Evolutionary conservation across 2,797 vertebrate genomes (phyloP).

Genomic region (Australoheros facetus): DNA sequence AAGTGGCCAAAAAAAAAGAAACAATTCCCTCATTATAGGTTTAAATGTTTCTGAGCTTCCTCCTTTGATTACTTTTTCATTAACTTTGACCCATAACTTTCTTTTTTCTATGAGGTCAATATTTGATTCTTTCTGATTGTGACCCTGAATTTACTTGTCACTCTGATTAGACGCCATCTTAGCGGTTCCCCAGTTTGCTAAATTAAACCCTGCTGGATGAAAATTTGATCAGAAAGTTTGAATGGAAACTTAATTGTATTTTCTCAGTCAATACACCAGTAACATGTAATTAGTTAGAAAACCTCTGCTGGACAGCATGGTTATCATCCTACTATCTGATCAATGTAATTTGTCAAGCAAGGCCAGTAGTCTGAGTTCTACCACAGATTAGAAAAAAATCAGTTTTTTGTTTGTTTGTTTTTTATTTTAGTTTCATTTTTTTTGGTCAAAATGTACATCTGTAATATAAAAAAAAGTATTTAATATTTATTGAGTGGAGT

Average conservation of each 20-base stretch:
- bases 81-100: constrained; percentile 24
- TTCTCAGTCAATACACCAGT: constrained; percentile 2
- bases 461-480: background rate
- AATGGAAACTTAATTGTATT: constrained; percentile 26
- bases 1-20: background rate
- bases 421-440: background rate
- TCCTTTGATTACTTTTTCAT: background rate
- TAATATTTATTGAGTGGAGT: background rate
- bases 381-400: background rate
- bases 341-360: constrained; percentile 20
- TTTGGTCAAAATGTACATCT: background rate
- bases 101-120: background rate
- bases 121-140: constrained; percentile 29
- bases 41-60: background rate
- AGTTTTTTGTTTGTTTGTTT: background rate
- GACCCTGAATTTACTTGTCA: background rate
- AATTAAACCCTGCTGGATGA: constrained; percentile 24
- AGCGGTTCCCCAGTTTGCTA: background rate
- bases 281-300: constrained; percentile 41
- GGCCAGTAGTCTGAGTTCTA: background rate
- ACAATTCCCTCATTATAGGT: background rate
- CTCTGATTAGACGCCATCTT: background rate
- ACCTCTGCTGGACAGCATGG: constrained; percentile 3
- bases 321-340: constrained; percentile 13
- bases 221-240: constrained; percentile 5